Evolutionary conservation across 2,113 vertebrate species (phyloP).

Genomic region (Dermatemys mawii): DNA sequence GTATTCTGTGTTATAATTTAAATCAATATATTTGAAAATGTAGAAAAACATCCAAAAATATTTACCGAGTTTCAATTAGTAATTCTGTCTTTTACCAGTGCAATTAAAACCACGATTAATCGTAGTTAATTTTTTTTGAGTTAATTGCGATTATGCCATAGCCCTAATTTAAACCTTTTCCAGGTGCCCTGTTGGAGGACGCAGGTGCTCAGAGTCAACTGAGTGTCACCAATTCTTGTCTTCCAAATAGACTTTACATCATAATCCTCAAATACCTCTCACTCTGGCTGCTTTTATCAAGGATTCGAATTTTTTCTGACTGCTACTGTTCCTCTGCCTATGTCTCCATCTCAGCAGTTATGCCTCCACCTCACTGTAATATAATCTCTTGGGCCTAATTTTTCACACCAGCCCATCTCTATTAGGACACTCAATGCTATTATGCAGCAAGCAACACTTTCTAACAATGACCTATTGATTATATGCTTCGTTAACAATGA

Average conservation of each 20-base stretch:
- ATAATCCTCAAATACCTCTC: neutral
- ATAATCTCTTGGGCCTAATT: neutral
- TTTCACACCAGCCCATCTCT: neutral
- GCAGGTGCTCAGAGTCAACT: neutral
- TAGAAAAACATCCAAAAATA: no score
- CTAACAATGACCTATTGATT: slow-evolving; percentile 54
- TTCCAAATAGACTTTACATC: neutral
- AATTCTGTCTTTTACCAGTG: no score
- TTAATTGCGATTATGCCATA: no score
- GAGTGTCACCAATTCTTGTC: neutral
- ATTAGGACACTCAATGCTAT: neutral
- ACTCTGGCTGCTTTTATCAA: neutral
- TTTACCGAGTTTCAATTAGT: no score
- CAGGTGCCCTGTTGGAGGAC: no score
- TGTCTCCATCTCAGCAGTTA: slow-evolving; percentile 34
- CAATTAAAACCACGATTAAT: no score
- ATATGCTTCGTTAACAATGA: slow-evolving; percentile 47
- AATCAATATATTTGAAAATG: no score
- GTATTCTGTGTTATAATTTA: no score
- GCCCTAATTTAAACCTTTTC: no score
- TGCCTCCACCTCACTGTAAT: neutral
- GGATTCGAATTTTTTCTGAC: neutral
- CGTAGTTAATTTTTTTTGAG: no score
- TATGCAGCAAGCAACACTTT: slow-evolving; percentile 24
- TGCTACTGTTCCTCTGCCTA: neutral